Evolutionary conservation across 2,797 vertebrate genomes (phyloP).

Genomic region (Gallinago nigripennis): DNA sequence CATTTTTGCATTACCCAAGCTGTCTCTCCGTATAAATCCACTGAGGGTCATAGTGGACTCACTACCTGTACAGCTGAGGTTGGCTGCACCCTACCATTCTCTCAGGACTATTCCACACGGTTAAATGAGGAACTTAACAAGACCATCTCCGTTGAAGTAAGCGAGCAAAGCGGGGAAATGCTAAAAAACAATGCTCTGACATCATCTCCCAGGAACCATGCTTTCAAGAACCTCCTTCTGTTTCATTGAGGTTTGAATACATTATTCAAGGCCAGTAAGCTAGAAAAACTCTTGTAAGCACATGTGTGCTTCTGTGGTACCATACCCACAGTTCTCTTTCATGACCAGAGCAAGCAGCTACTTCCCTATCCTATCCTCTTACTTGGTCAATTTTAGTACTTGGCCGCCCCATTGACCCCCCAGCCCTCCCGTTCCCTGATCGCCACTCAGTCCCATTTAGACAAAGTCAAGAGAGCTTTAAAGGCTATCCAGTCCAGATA

Average conservation of each 20-base stretch:
- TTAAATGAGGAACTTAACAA: background rate
- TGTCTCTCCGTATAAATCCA: background rate
- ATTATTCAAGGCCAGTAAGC: background rate
- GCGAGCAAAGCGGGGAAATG: background rate
- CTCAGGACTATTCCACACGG: background rate
- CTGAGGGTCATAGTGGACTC: background rate
- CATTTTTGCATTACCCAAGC: background rate
- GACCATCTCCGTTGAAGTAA: background rate
- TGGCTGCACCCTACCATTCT: background rate
- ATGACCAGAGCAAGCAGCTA: background rate
- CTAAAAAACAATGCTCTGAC: background rate
- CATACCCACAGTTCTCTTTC: background rate
- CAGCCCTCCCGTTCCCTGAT: background rate
- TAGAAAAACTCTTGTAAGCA: background rate
- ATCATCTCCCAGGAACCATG: background rate
- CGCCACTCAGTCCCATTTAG: background rate
- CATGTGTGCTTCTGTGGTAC: fast-evolving
- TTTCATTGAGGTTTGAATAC: background rate
- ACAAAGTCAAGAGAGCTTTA: background rate
- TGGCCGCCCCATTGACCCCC: background rate
- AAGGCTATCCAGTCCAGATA: background rate
- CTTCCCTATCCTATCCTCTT: background rate
- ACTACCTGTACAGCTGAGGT: background rate
- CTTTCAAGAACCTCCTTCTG: background rate
- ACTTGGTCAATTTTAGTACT: background rate